Base-by-base conservation (phyloP, 64 coral and sea anemone genomes). In the Catalaphyllia jardinei region DNA sequence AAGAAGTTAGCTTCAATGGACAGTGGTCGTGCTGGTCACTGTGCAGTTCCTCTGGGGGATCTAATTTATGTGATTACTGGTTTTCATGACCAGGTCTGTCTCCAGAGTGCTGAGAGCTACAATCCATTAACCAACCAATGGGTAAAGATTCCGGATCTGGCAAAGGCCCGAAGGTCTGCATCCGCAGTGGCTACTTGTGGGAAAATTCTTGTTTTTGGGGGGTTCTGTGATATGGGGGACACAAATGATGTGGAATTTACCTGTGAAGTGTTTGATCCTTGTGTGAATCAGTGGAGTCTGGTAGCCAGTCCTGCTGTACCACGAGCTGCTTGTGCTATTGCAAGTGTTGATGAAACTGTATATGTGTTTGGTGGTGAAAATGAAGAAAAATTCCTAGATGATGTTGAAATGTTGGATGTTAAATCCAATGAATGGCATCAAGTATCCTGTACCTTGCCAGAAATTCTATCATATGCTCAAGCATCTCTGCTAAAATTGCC, bases 281-380 rank as follows among this genome's bases (percentile, higher is more conserved):
- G 24, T 18, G 30, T 25, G 0, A 59, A 78, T 60, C 87, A 77
- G 13, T 89, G 87, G 87, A 39, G 59, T 14, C 29, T n/a, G 13
- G 29, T 89, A 11, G 31, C 50, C 24, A 78, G 87, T 54, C 73
- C 75, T 29, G 29, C 39, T 10, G 14, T 25, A 28, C 87, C 73
- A 15, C 20, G 87, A 18, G 87, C 74, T 22, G 73, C 73, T 29
- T 78, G 87, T 38, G 74, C 74, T 24, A n/a, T 78, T 33, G 87
- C 61, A 3, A 29, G 60, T 42, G 35, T 89, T 7, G 87, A 78
- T 18, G 74, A 78, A 8, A 60, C 38, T 61, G 51, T 89, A 13
- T 89, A 62, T 60, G 29, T 89, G 22, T 89, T 89, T 67, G 87
- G 87, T 64, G 87, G 87, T 0, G 55, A 89, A 17, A 31, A 22